Evolutionary conservation across 2,888 invertebrate genomes (phyloP), one percentile per base, ranked within the genome.

Genomic region (Pseudoips prasinana): DNA sequence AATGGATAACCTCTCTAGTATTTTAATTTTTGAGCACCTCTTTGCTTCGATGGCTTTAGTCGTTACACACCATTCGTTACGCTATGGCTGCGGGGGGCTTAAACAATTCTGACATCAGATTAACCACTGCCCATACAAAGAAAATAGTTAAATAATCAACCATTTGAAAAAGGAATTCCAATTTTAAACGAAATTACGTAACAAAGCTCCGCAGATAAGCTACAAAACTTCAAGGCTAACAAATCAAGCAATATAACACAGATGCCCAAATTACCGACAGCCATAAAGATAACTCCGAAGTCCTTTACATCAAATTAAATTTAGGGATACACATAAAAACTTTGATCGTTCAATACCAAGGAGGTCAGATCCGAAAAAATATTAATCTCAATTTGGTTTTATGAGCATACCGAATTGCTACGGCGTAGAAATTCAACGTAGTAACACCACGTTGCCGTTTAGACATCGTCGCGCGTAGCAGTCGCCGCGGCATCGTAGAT

Each of bases 401-500:
- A 53, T 43, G 41, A 28, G 39, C 29, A 28, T 38, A 45, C 41
- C 33, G 52, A 41, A 41, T 41, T 39, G 42, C 52, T 58, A 63
- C 53, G 53, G 29, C 53, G 67, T 68, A 66, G 58, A 52, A 4
- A 33, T 18, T 5, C 4, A 18, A 18, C 4, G n/a, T n/a, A 3
- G 18, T 18, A 18, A 18, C 18, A 18, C 36, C 40, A 47, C 48
- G 6, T 3, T 6, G 18, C 6, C 18, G 18, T 18, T 5, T 3
- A 3, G 6, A n/a, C 7, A 2, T 20, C 38, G 42, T 53, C 37
- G 29, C 33, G 23, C 29, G 35, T 33, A 30, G 33, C 24, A 38
- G 46, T 56, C 59, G 64, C 65, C 62, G 67, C 67, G 46, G 59
- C 64, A 57, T 57, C 60, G n/a, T n/a, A n/a, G n/a, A n/a, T n/a